Conservation (phyloP, 2,888 invertebrate genomes). For the Physocephala rufipes region DNA sequence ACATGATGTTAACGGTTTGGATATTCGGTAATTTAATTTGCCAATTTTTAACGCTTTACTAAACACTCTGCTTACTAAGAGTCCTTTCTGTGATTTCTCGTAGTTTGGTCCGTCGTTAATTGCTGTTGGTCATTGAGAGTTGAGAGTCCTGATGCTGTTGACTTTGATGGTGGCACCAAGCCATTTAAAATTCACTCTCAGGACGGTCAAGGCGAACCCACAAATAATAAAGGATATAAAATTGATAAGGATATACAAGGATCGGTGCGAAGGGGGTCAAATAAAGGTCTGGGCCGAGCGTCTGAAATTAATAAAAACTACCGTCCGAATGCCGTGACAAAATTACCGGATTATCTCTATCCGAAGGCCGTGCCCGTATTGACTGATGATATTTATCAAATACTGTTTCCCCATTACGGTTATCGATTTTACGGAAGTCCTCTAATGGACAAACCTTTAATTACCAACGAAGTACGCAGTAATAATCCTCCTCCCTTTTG, state of each 20-base stretch:
- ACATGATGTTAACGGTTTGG: neutral
- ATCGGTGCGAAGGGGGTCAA: conserved; percentile 47
- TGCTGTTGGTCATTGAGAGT: neutral
- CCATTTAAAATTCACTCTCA: conserved; percentile 52
- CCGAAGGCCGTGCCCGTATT: conserved; percentile 54
- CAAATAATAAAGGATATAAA: neutral
- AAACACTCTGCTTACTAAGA: neutral
- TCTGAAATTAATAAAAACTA: conserved; percentile 32
- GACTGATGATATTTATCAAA: conserved; percentile 53
- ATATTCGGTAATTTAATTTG: neutral
- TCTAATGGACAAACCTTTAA: conserved; percentile 43
- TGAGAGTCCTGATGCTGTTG: conserved; percentile 26
- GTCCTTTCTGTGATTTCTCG: neutral
- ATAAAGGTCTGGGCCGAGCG: conserved; percentile 39
- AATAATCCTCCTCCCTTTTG: conserved; percentile 42
- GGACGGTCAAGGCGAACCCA: conserved; percentile 39
- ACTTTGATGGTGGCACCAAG: conserved; percentile 41
- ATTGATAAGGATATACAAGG: conserved; percentile 33
- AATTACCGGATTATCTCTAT: conserved; percentile 58
- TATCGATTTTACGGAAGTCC: conserved; percentile 50
- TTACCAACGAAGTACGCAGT: conserved; percentile 34
- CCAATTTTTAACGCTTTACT: neutral
- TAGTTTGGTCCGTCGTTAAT: neutral
- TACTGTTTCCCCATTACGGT: conserved; percentile 52
- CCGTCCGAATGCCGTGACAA: conserved; percentile 51